phyloP scores from a whole-genome alignment of 1,140 invertebrate species.

The Ips nitidus region DNA sequence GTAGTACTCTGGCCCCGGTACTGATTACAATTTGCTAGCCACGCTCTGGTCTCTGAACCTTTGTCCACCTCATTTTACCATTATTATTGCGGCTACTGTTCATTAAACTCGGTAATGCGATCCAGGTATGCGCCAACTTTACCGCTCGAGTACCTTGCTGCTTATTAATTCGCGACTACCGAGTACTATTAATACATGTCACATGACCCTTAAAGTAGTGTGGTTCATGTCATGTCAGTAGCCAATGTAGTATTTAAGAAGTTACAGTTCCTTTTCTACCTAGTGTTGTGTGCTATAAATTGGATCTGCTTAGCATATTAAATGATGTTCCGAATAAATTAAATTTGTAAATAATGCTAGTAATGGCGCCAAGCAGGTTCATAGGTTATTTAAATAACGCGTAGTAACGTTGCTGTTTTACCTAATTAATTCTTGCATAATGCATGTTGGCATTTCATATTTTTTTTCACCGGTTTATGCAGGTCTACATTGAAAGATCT shows the following conservation, averaged over 20 bases:
- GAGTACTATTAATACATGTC: neutral
- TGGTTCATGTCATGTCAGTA: no score
- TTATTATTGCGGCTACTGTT: slow-evolving; percentile 37
- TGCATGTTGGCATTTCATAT: slow-evolving; percentile 24
- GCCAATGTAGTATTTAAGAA: no score
- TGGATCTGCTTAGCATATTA: no score
- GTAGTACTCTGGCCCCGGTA: slow-evolving; percentile 30
- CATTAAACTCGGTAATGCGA: slow-evolving; percentile 31
- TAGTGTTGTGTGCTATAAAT: no score
- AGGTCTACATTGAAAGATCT: slow-evolving; percentile 17
- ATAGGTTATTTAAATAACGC: slow-evolving; percentile 14
- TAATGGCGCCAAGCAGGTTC: slow-evolving; percentile 7
- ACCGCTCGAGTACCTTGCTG: slow-evolving; percentile 21
- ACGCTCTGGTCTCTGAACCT: slow-evolving; percentile 30
- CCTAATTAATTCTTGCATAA: slow-evolving; percentile 24
- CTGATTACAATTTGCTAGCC: slow-evolving; percentile 28
- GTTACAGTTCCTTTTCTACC: no score
- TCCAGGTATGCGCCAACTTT: slow-evolving; percentile 27
- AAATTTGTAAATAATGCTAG: no score
- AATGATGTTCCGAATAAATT: no score
- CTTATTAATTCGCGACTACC: slow-evolving; percentile 10
- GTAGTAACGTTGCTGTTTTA: slow-evolving; percentile 19
- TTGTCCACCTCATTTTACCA: slow-evolving; percentile 31
- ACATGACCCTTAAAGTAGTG: neutral
- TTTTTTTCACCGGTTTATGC: slow-evolving; percentile 12